Percentiles rank a stretch among this genome's conserved stretches.
phyloP scores from a whole-genome alignment of 2,797 vertebrate species.

The Tragopan temminckii region DNA sequence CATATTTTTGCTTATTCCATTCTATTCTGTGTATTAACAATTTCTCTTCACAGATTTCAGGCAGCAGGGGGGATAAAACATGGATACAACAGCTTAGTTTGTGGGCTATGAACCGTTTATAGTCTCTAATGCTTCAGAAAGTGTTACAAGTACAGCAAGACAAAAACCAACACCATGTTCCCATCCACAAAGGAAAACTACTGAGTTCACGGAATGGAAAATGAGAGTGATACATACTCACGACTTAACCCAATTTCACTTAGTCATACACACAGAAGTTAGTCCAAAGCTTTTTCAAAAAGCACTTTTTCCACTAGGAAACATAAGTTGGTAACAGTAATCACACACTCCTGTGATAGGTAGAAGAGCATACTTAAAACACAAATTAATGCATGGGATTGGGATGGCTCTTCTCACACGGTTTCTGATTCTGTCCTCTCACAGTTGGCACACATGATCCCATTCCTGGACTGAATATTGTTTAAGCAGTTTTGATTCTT shows the following conservation, averaged over 20 bases:
- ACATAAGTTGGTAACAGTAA: background rate
- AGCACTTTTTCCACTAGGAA: background rate
- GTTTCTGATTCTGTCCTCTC: background rate
- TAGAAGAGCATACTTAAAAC: background rate
- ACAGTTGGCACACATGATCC: background rate
- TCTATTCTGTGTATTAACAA: background rate
- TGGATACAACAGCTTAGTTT: background rate
- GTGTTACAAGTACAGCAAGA: background rate
- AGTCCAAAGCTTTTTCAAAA: background rate
- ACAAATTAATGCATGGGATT: background rate
- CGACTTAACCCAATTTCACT: background rate
- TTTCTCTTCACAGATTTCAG: background rate
- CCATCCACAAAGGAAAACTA: background rate
- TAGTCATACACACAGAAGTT: background rate
- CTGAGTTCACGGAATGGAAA: background rate
- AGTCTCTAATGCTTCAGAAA: background rate
- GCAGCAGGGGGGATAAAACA: rapidly evolving
- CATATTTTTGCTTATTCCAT: background rate
- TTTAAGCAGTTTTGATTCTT: background rate
- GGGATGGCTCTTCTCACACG: background rate
- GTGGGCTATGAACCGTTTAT: background rate
- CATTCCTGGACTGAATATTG: background rate
- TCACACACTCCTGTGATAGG: background rate
- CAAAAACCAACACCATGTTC: background rate
- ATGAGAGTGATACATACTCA: background rate